Evolutionary conservation across 2,797 vertebrate genomes (phyloP), one percentile per base, ranked within the genome.

Genomic region (Enteromius trimaculatus): DNA sequence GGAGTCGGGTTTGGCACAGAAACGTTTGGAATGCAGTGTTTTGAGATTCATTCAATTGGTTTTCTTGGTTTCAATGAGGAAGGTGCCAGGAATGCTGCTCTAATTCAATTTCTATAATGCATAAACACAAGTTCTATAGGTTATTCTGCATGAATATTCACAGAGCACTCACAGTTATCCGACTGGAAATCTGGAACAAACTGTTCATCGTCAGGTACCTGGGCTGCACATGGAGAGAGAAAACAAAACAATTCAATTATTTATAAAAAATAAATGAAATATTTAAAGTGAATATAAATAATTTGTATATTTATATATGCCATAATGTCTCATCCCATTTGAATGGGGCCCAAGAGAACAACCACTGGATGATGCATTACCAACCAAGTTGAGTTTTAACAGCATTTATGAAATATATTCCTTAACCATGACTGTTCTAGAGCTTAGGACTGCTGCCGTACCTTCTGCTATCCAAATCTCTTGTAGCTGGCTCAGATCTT

Each of bases 171-270:
- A 98, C 97, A 79, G 91, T 96, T 97, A 92, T 95, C 97, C 82
- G 96, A 96, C 93, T 97, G 97, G 93, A 98, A 98, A 95, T 98
- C 97, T 88, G 97, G 97, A 92, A 98, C 97, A 94, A 97, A 98
- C 84, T 98, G 97, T 92, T 98, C 97, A 8, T 98, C 97, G 14
- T 98, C 97, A 0, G 97, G 96, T 90, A 96, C 97, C 93, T 97
- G 97, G 92, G 97, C 97, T 92, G 89, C 80, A 70, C 3, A 69
- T 55, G 81, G 44, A 87, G 16, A 47, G n/a, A 19, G 29, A 76
- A 80, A 77, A 85, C 21, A 68, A 65, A 34, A 64, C 7, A 8
- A 34, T 65, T 34, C 2, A 34, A 65, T 65, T 65, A 66, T 64
- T 69, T 69, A 66, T 16, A 77, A 6, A 34, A 60, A 17, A 14